Conservation (phyloP, 2,113 vertebrate species). For the Nymphicus hollandicus region DNA sequence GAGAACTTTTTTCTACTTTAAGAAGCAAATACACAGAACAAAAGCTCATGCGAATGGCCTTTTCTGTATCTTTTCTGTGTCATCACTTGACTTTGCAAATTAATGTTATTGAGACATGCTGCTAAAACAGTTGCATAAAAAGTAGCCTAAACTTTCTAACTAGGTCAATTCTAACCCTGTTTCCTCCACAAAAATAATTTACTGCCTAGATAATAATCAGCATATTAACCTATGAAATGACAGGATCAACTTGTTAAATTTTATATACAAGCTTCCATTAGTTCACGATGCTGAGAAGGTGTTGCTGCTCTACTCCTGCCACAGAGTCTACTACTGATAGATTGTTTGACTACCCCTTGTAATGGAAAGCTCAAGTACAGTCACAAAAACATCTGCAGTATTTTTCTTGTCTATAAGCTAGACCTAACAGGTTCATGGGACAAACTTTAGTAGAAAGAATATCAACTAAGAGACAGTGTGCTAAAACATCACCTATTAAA, state of each 20-base stretch:
- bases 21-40: neutral
- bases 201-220: neutral
- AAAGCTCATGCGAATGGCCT: neutral
- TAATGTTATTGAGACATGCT: neutral
- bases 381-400: neutral
- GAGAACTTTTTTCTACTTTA: neutral
- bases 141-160: neutral
- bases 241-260: neutral
- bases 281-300: neutral
- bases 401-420: neutral
- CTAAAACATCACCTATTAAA: neutral
- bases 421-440: neutral
- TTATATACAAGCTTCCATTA: too few species aligned
- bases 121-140: neutral
- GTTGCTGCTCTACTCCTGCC: neutral
- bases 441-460: neutral
- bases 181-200: neutral
- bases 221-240: neutral
- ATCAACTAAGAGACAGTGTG: neutral
- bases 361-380: neutral
- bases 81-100: neutral
- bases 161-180: neutral
- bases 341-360: neutral
- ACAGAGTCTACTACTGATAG: neutral
- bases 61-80: neutral